Evolutionary conservation across 1,140 invertebrate genomes (phyloP).

Genomic region (Diorhabda sublineata): DNA sequence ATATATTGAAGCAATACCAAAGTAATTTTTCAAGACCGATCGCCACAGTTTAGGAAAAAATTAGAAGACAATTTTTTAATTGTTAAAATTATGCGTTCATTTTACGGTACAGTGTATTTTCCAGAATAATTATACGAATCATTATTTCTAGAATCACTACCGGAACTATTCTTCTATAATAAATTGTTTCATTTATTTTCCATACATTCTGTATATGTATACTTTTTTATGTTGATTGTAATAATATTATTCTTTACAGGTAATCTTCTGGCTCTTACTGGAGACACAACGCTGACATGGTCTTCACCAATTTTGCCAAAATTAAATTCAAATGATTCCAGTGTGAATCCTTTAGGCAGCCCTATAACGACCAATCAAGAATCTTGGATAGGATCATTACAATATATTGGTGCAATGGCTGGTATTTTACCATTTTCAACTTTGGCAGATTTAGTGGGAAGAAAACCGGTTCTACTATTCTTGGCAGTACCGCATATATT

Average conservation of each 20-base stretch:
- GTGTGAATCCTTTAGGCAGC: conserved; percentile 47
- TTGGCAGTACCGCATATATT: conserved; percentile 46
- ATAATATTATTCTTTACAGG: conserved; percentile 48
- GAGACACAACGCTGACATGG: conserved; percentile 66
- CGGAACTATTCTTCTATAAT: too few relatives aligned
- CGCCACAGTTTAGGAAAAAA: too few relatives aligned
- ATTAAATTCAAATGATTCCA: conserved; percentile 43
- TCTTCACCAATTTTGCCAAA: conserved; percentile 63
- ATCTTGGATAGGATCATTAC: conserved; percentile 77
- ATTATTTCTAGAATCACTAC: too few relatives aligned
- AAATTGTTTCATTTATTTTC: too few relatives aligned
- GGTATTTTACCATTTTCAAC: conserved; percentile 60
- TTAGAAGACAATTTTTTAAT: too few relatives aligned
- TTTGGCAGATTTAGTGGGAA: conserved; percentile 59
- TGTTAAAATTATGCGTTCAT: too few relatives aligned
- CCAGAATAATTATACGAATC: too few relatives aligned
- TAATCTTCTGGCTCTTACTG: conserved; percentile 59
- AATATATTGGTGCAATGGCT: conserved; percentile 73
- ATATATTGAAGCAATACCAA: too few relatives aligned
- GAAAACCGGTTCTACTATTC: conserved; percentile 46
- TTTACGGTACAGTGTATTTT: too few relatives aligned
- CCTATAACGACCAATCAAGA: conserved; percentile 50
- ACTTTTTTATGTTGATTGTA: neutral
- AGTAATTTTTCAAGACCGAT: too few relatives aligned
- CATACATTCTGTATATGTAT: too few relatives aligned